phyloP scores from a whole-genome alignment of 2,797 vertebrate species.

The Gymnothorax javanicus region DNA sequence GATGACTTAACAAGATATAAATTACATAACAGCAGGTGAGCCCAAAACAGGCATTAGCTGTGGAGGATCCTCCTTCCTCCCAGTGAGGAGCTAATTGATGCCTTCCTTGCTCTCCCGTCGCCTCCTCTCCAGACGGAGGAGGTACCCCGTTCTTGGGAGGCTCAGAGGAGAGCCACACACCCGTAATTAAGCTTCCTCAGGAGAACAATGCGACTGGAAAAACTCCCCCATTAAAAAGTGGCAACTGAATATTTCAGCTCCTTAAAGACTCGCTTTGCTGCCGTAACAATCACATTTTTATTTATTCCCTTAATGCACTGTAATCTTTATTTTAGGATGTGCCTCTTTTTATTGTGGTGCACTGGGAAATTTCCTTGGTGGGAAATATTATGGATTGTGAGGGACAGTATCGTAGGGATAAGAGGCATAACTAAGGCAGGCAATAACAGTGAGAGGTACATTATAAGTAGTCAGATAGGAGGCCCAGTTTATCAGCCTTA shows the following conservation, averaged over 20 bases:
- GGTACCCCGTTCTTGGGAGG: conserved; percentile 56
- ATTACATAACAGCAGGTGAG: conserved; percentile 71
- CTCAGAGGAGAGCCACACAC: not conserved
- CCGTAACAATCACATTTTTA: not conserved
- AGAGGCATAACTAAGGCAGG: not conserved
- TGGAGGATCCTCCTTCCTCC: conserved; percentile 66
- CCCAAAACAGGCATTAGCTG: conserved; percentile 68
- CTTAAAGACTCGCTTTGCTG: not conserved
- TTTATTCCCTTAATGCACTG: not conserved
- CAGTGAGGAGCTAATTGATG: conserved; percentile 70
- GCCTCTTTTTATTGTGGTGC: not conserved
- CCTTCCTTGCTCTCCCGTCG: conserved; percentile 64
- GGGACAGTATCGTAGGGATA: not conserved
- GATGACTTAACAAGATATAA: conserved; percentile 70
- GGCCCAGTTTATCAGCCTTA: not conserved
- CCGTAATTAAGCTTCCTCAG: conserved; percentile 18
- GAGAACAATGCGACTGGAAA: conserved; percentile 2
- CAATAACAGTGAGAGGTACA: not conserved
- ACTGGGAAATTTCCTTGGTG: not conserved
- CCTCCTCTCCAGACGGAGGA: conserved; percentile 62
- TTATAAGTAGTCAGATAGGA: not conserved
- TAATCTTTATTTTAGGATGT: conserved; percentile 1
- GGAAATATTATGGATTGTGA: not conserved
- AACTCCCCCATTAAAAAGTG: not conserved
- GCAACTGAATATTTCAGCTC: conserved; percentile 21